Percentiles rank a stretch among this genome's conserved stretches.
These are phyloP conservation scores for Megaceryle maxima DNA, from an alignment of 2,113 vertebrate genomes.

Conservation along the genomic window DNA sequence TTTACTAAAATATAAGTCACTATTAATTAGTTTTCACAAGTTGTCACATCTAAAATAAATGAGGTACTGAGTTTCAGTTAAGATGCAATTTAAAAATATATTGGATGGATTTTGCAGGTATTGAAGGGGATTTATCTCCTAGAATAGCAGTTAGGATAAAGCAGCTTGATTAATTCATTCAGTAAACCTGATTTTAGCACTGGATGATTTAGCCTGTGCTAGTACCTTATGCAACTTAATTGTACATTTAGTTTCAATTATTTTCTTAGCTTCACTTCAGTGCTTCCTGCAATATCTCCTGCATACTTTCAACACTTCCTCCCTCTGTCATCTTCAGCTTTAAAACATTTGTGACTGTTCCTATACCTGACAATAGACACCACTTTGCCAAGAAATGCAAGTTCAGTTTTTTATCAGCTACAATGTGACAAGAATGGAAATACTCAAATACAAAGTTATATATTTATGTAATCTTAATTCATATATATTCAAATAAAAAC, in stretches of 20 bases:
- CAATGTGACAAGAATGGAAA: background rate
- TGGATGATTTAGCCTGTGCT: background rate
- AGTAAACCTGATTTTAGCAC: conserved; percentile 10
- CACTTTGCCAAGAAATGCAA: background rate
- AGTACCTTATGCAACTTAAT: background rate
- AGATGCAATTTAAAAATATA: conserved; percentile 9
- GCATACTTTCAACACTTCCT: background rate
- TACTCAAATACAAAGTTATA: background rate
- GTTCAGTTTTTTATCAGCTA: background rate
- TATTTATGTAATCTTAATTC: background rate
- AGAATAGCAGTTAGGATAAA: conserved; percentile 8
- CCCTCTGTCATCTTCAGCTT: background rate
- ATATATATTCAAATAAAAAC: background rate
- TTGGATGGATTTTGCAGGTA: background rate
- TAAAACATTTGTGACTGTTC: background rate
- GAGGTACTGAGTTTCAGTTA: background rate
- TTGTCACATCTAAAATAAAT: conserved; percentile 17
- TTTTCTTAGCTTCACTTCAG: conserved; percentile 24
- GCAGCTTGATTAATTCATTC: conserved; percentile 25
- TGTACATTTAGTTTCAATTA: conserved; percentile 40
- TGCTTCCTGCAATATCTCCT: background rate
- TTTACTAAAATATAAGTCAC: background rate
- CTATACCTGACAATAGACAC: background rate
- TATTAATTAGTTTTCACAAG: conserved; percentile 1
- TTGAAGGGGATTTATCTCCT: conserved; percentile 4